Percentiles rank a stretch among this genome's conserved stretches.
These are phyloP conservation scores for Callipepla squamata DNA, from an alignment of 2,113 vertebrate species.

Conservation along the genomic window DNA sequence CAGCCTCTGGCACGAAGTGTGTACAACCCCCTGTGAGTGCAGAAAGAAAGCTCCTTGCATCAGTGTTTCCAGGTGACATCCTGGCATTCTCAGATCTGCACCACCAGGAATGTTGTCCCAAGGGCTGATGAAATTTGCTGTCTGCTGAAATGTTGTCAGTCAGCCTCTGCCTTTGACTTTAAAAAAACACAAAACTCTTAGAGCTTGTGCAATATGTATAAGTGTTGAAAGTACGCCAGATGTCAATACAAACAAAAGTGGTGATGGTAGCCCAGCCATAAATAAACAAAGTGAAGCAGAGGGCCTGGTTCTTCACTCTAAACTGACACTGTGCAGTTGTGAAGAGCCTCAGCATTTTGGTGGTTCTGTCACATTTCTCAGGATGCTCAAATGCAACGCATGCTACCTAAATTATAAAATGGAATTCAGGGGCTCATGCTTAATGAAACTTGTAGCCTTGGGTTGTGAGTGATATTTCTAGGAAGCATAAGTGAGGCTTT, in stretches of 20 bases:
- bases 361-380: neutral
- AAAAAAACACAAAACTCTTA: neutral
- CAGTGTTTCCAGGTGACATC: neutral
- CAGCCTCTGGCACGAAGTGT: neutral
- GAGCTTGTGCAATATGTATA: neutral
- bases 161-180: neutral
- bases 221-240: constrained; percentile 15
- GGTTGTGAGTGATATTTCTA: neutral
- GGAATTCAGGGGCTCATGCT: constrained; percentile 1
- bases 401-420: constrained; percentile 25
- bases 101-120: neutral
- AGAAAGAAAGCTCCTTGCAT: neutral
- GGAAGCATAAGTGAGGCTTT: constrained; percentile 27
- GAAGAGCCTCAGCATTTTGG: neutral
- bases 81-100: neutral
- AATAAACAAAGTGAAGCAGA: neutral
- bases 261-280: neutral
- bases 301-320: neutral
- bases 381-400: constrained; percentile 9
- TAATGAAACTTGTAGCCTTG: neutral
- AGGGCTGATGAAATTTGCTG: neutral
- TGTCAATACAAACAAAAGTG: constrained; percentile 7
- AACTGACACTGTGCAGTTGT: rapidly evolving
- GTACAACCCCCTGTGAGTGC: neutral
- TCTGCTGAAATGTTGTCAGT: neutral